phyloP scores from a whole-genome alignment of 2,113 vertebrate genomes.

The Tychaedon coryphoeus region DNA sequence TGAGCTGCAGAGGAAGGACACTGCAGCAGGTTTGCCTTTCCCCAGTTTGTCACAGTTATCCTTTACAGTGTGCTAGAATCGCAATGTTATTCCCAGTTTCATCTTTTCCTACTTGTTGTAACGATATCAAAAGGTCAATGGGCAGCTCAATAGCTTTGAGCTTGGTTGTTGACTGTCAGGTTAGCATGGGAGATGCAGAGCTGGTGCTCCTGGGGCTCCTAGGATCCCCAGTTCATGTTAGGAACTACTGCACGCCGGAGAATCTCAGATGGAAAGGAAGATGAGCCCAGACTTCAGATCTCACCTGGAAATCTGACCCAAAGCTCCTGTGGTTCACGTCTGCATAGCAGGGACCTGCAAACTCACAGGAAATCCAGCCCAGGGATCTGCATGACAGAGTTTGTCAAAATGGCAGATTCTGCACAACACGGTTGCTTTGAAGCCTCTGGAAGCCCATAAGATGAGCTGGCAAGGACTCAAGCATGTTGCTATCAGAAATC shows the following conservation, averaged over 20 bases:
- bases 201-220: background rate
- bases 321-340: background rate
- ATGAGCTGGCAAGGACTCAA: background rate
- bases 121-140: background rate
- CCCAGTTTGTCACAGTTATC: background rate
- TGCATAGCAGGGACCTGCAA: background rate
- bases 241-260: background rate
- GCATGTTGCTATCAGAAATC: slow-evolving; percentile 2
- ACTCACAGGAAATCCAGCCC: background rate
- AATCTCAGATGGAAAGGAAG: background rate
- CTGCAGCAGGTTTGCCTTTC: background rate
- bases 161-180: background rate
- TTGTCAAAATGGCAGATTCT: background rate
- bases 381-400: background rate
- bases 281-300: background rate
- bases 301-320: background rate
- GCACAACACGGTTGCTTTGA: background rate
- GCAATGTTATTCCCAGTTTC: background rate
- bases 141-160: background rate
- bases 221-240: fast-evolving
- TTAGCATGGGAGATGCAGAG: background rate
- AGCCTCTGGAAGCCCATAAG: background rate
- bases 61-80: background rate
- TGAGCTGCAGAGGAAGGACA: background rate
- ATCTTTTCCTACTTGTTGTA: background rate